Evolutionary conservation across 2,888 invertebrate genomes (phyloP), one percentile per base, ranked within the genome.

Genomic region (Dryobota labecula): DNA sequence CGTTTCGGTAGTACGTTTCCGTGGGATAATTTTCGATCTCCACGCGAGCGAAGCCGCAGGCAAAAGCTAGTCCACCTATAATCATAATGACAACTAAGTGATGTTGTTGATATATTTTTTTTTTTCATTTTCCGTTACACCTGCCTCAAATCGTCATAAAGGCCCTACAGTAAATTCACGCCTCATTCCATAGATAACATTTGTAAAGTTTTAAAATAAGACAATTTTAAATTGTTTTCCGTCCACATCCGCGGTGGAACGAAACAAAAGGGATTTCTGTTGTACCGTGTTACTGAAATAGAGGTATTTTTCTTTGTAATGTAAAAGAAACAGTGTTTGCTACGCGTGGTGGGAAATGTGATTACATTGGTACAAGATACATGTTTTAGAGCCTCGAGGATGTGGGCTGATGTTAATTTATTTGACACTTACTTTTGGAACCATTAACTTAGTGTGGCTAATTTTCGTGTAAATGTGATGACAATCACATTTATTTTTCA

Each of bases 251-350:
- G 18, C 73, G 70, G 45, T 62, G 70, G 63, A 61, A 64, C 75
- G 75, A 78, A 83, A 84, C 73, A 82, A 84, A 84, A 69, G 62
- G 75, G 71, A 84, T 84, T 78, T 81, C 73, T 73, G 69, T 82
- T 74, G 62, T 38, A 70, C 49, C 64, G 60, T 63, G 72, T 81
- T 78, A 60, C 62, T 56, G 54, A 27, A 78, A 83, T 75, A 78
- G 65, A 82, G 73, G 78, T 66, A 78, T 78, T 78, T 82, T 82
- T 80, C 82, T 78, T 69, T 66, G 78, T 82, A 82, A 77, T 78
- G 57, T 66, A 51, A 69, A 79, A 66, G 72, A 53, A 82, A 78
- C 67, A 65, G 53, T 65, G 53, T 78, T 80, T 36, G 56, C 30
- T 54, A 38, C 64, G 49, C 30, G 38, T 43, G 61, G 43, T 61